Evolutionary conservation across 2,113 vertebrate genomes (phyloP).

Genomic region (Phycodurus eques): DNA sequence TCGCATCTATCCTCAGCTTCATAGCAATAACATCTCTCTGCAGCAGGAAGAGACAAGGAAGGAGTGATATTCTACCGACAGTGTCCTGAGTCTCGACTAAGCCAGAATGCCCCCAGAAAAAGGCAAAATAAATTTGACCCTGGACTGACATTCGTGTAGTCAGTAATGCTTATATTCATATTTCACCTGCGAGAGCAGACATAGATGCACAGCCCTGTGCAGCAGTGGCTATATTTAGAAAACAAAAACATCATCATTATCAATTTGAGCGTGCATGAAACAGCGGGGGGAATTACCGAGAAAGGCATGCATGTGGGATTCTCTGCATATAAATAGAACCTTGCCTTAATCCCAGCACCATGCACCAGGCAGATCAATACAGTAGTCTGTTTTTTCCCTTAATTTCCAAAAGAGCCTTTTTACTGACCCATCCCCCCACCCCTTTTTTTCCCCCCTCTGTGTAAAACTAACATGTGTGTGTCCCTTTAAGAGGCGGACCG

Average conservation of each 20-base stretch:
- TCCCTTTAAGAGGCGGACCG: constrained; percentile 77
- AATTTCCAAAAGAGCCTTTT: constrained; percentile 47
- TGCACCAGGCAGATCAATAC: constrained; percentile 36
- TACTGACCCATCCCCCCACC: constrained; percentile 34
- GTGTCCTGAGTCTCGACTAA: not conserved
- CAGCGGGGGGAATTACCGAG: constrained; percentile 34
- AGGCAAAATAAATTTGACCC: constrained; percentile 9
- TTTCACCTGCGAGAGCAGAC: constrained; percentile 31
- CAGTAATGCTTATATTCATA: constrained; percentile 22
- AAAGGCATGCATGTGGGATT: constrained; percentile 23
- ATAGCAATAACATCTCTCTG: constrained; percentile 47
- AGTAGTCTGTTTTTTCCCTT: constrained; percentile 18
- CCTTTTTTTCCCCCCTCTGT: constrained; percentile 3
- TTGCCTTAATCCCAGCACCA: constrained; percentile 25
- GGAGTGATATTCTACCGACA: constrained; percentile 4
- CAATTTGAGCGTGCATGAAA: constrained; percentile 58
- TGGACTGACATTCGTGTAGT: constrained; percentile 28
- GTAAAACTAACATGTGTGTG: constrained; percentile 35
- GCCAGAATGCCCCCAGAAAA: not conserved
- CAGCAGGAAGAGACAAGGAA: constrained; percentile 39
- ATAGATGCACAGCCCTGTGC: constrained; percentile 39
- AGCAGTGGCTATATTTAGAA: constrained; percentile 69
- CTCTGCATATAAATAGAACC: constrained; percentile 28
- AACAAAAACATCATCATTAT: constrained; percentile 73
- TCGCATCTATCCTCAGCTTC: constrained; percentile 36